Base-by-base conservation (phyloP, 2,888 invertebrate species). In the Xylocampa areola region DNA sequence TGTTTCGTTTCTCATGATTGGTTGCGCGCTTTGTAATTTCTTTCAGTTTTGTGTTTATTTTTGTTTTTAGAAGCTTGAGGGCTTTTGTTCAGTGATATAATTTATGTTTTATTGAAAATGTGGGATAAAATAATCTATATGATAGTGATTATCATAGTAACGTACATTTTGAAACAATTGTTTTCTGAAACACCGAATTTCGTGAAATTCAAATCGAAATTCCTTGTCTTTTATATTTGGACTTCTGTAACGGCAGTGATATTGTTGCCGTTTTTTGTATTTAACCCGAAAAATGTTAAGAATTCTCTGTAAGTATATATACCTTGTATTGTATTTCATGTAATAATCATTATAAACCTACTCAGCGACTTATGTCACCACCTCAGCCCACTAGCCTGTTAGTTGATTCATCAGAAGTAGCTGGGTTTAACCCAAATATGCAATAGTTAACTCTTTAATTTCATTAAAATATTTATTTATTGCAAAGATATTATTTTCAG, bases 151-250 rank as follows among this genome's bases (percentile, higher is more conserved):
- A 84, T 82, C 55, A 36, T 89, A 55, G 84, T 90, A 43, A 88
- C 92, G 14, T 94, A 94, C 63, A 77, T 94, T 70, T 74, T 94
- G 50, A 94, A 94, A 75, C 90, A 94, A 82, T 74, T 94, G 44
- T 88, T 94, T 70, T 94, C 94, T 39, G 92, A 94, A 76, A 94
- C 92, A 37, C 93, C 94, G 51, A 94, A 94, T 85, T 87, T 89
- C 70, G 85, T 94, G 36, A 94, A 94, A 77, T 94, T 94, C 76
- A 90, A 94, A 77, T 90, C 90, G 23, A 94, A 94, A 82, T 94
- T 94, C 75, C 84, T 94, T 17, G 77, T 94, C 32, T 94, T 93
- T 79, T 94, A 92, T 70, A 85, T 94, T 63, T 88, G 88, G 84
- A 81, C 90, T 62, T 94, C 94, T 30, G 58, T 91, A 55, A 85